Percentiles rank a stretch among this genome's conserved stretches.
phyloP scores from a whole-genome alignment of 2,113 vertebrate genomes.

The Probosciger aterrimus region DNA sequence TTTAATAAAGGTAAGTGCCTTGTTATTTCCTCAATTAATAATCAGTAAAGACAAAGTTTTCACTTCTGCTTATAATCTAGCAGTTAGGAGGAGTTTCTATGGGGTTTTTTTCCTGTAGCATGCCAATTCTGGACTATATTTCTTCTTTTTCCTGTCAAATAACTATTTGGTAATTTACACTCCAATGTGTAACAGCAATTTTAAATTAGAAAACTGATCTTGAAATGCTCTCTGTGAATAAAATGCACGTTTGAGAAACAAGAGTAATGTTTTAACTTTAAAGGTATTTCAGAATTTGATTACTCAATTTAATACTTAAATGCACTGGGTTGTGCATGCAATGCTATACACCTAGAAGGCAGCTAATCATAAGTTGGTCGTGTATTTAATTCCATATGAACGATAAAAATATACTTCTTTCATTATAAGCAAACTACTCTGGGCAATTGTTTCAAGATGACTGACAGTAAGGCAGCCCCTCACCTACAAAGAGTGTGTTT shows the following conservation, averaged over 20 bases:
- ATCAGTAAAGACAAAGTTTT: not conserved
- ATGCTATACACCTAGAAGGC: not conserved
- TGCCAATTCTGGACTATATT: not conserved
- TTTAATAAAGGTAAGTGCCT: slow-evolving; percentile 55
- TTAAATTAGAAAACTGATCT: not conserved
- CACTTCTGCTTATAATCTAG: not conserved
- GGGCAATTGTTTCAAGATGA: not conserved
- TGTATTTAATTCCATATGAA: not conserved
- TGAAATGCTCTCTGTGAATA: not conserved
- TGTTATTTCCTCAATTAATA: slow-evolving; percentile 31
- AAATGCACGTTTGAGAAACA: not conserved
- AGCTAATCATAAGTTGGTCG: fast-evolving
- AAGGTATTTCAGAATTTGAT: not conserved
- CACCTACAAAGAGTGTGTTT: not conserved
- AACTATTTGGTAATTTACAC: not conserved
- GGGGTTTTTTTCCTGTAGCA: not conserved
- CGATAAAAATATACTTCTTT: not conserved
- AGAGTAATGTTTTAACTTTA: not conserved
- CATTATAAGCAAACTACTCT: not conserved
- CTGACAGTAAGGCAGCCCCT: not conserved
- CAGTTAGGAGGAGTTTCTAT: not conserved
- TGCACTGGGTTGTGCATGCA: not conserved
- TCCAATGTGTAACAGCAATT: not conserved
- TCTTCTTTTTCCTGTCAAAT: not conserved
- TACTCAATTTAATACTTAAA: not conserved